phyloP scores from a whole-genome alignment of 2,113 vertebrate genomes.

The Jaculus jaculus region DNA sequence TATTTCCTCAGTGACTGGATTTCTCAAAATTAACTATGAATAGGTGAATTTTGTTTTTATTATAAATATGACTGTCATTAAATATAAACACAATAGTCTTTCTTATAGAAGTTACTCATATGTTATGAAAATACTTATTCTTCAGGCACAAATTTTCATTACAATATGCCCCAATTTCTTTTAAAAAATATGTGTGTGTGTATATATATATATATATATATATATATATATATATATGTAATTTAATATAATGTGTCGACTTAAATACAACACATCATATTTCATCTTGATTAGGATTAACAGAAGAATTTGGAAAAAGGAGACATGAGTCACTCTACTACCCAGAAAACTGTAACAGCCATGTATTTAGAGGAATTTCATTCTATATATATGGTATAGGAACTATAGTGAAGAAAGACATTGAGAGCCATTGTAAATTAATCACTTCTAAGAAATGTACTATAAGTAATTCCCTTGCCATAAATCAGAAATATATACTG shows the following conservation, averaged over 20 bases:
- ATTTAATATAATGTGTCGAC: neutral
- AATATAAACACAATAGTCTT: neutral
- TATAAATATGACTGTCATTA: neutral
- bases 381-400: neutral
- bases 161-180: neutral
- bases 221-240: neutral
- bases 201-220: neutral
- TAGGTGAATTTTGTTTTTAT: neutral
- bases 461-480: neutral
- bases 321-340: neutral
- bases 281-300: neutral
- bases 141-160: neutral
- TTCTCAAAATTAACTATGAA: neutral
- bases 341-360: neutral
- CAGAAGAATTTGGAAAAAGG: neutral
- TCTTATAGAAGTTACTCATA: neutral
- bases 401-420: neutral
- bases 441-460: neutral
- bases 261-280: neutral
- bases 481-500: neutral
- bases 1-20: neutral
- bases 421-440: neutral
- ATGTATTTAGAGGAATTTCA: neutral
- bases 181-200: too few species aligned
- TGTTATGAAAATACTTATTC: neutral